Evolutionary conservation across 2,113 vertebrate species (phyloP), one percentile per base, ranked within the genome.

Genomic region (Sylvia atricapilla): DNA sequence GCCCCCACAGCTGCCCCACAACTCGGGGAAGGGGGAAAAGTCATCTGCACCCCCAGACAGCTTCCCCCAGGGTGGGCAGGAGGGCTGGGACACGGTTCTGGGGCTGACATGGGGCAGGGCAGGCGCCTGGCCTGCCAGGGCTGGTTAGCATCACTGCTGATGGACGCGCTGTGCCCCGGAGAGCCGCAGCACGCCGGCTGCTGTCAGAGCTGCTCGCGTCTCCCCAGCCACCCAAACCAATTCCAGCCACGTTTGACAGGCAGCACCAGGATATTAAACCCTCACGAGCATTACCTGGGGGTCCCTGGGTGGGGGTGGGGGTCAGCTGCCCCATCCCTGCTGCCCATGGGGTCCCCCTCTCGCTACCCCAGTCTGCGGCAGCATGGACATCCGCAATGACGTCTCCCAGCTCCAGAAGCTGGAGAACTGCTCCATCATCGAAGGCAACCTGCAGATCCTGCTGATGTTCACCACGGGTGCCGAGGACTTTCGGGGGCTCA

Each of bases 391-490:
- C 89, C 98, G 98, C 59, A 97, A 98, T 0, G 98, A 98, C 43
- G 96, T 97, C 31, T 95, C 97, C 2, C 98, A 98, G 96, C 98
- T 98, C 13, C 95, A 85, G 69, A 96, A 97, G 35, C 96, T 98
- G 94, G 98, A 98, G 92, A 98, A 98, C 91, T 98, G 98, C 96
- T 98, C 97, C 9, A 96, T 98, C 83, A 97, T 98, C 10, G 98
- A 98, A 74, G 98, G 98, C 63, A 97, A 98, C 91, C 97, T 98
- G 64, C 98, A 98, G 97, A 98, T 98, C 96, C 97, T 98, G 46
- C 86, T 98, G 70, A 98, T 98, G 97, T 98, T 98, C 97, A 97
- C 98, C 11, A 97, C 98, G 77, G 97, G 97, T 0, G 60, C 97
- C 2, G 98, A 98, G 55, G 98, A 98, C 60, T 98, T 98, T 18